Evolutionary conservation across 2,113 vertebrate species (phyloP).

Genomic region (Empidonax traillii): DNA sequence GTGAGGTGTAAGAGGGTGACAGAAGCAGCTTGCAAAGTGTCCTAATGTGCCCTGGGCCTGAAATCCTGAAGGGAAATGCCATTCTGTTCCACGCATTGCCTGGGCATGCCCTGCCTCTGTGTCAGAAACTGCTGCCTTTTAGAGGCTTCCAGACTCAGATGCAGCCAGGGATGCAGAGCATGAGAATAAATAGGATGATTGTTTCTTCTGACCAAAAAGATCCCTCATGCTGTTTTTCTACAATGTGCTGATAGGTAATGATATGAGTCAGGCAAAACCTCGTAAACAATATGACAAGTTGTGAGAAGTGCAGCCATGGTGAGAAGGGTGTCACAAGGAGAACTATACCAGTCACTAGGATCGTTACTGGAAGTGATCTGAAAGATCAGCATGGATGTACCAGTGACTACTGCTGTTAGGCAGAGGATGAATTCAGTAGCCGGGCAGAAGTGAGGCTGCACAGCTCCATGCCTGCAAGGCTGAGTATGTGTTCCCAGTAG

Average conservation of each 20-base stretch:
- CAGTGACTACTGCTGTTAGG: not conserved
- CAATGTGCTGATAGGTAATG: not conserved
- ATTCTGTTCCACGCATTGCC: not conserved
- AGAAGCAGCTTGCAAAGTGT: not conserved
- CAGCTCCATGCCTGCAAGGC: not conserved
- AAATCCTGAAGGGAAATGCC: not conserved
- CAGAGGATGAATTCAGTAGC: not conserved
- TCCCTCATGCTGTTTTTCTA: not conserved
- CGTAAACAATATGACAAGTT: not conserved
- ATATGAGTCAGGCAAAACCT: not conserved
- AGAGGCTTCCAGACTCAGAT: not conserved
- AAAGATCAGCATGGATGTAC: not conserved
- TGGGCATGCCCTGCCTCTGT: not conserved
- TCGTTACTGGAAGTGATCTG: not conserved
- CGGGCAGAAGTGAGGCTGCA: not conserved
- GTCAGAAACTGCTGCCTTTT: not conserved
- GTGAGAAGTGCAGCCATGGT: not conserved
- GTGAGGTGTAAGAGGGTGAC: not conserved
- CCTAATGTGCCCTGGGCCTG: not conserved
- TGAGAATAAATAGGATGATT: not conserved
- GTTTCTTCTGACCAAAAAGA: not conserved
- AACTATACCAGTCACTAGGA: not conserved
- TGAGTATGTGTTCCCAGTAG: not conserved
- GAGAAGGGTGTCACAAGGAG: rapidly evolving
- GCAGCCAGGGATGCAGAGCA: not conserved